Conservation (phyloP, 35 echinoderm and acorn worm species). For the Eucidaris tribuloides region DNA sequence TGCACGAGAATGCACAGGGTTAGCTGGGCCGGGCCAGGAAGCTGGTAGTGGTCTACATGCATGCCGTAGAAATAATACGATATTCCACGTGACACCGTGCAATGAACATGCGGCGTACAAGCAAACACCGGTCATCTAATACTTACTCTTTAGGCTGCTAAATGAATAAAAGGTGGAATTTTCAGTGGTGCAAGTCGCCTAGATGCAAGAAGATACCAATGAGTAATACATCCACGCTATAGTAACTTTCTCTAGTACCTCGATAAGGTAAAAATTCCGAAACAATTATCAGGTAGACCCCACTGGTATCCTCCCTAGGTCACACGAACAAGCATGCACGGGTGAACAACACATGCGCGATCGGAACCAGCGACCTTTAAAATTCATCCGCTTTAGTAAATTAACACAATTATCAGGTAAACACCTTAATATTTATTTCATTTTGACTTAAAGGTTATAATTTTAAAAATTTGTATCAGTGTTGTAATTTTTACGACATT, state of each 20-base stretch:
- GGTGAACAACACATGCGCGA: neutral
- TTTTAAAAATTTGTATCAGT: no score
- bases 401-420: no score
- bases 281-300: neutral
- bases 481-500: no score
- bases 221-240: neutral
- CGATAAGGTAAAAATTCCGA: neutral
- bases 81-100: conserved; percentile 10
- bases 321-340: neutral
- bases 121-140: neutral
- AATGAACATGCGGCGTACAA: neutral
- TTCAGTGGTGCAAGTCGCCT: neutral
- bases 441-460: no score
- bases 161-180: neutral
- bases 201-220: neutral
- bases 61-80: neutral
- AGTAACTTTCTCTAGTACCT: neutral
- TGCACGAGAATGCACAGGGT: neutral
- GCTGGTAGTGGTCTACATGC: neutral
- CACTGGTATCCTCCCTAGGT: neutral
- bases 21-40: neutral
- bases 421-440: no score
- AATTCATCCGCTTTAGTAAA: conserved; percentile 31
- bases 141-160: neutral
- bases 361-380: conserved; percentile 3